Conservation (phyloP, 1,140 invertebrate genomes). For the Dryas iulia region DNA sequence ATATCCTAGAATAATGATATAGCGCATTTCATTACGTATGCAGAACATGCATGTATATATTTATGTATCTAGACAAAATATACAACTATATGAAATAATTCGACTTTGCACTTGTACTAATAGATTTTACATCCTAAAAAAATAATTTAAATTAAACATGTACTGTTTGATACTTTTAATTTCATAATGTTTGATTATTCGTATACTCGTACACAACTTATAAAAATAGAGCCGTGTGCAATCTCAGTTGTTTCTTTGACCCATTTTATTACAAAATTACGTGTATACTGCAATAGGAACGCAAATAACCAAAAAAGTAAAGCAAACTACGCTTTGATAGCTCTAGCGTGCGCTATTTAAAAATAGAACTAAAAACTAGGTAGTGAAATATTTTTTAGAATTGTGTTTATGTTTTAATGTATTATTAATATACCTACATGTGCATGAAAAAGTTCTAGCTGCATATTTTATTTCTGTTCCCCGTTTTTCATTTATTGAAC, state of each 20-base stretch:
- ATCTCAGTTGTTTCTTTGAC: slow-evolving; percentile 10
- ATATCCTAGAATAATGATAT: not conserved
- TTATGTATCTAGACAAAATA: not conserved
- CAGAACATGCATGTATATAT: not conserved
- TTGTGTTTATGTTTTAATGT: slow-evolving; percentile 24
- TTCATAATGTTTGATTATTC: not conserved
- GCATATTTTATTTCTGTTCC: slow-evolving; percentile 15
- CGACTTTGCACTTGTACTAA: not conserved
- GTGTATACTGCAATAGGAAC: slow-evolving; percentile 11
- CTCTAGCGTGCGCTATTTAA: slow-evolving; percentile 16
- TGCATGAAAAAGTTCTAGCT: slow-evolving; percentile 32
- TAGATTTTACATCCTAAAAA: not conserved
- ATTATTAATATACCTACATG: slow-evolving; percentile 8
- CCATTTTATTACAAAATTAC: slow-evolving; percentile 23
- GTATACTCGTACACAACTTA: not conserved
- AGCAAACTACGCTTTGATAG: slow-evolving; percentile 26
- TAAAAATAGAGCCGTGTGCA: not conserved
- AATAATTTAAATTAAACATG: not conserved
- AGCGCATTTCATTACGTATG: not conserved
- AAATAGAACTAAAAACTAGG: slow-evolving; percentile 13
- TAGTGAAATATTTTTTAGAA: slow-evolving; percentile 21
- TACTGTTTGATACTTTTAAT: not conserved
- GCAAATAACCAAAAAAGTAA: slow-evolving; percentile 25
- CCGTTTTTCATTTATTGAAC: not conserved
- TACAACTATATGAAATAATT: not conserved